Percentiles rank a stretch among this genome's conserved stretches.
Evolutionary conservation across 2,797 vertebrate genomes (phyloP).

Genomic region (Clamator glandarius): DNA sequence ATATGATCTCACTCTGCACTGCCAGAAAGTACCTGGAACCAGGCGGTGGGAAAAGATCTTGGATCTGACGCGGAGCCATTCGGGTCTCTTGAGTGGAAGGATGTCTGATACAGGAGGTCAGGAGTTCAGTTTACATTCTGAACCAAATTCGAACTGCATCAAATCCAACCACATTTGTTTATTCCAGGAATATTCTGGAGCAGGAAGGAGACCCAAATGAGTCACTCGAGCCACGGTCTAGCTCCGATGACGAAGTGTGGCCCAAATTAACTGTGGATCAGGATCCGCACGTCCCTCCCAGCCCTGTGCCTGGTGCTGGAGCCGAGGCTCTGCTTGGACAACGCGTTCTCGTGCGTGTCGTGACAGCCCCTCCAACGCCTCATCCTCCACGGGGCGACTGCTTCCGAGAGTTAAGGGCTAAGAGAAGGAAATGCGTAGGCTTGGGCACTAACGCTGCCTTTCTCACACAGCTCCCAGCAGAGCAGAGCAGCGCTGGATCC

Average conservation of each 20-base stretch:
- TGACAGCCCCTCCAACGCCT: not conserved
- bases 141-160: not conserved
- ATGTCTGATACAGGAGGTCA: not conserved
- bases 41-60: not conserved
- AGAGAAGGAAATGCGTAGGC: slow-evolving; percentile 22
- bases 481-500: fast-evolving
- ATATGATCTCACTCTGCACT: fast-evolving
- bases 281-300: not conserved
- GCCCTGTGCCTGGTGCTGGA: fast-evolving
- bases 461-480: not conserved
- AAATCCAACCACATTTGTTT: not conserved
- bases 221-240: not conserved
- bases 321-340: not conserved
- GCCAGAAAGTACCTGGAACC: not conserved
- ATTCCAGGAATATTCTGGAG: not conserved
- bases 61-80: not conserved
- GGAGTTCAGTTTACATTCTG: not conserved
- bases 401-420: slow-evolving; percentile 38
- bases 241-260: not conserved
- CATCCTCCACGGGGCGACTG: not conserved
- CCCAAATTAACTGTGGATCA: not conserved
- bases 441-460: not conserved
- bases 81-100: not conserved
- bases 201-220: slow-evolving; percentile 32
- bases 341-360: fast-evolving